Conservation (phyloP, 2,888 invertebrate species). For the Allophyes oxyacanthae region DNA sequence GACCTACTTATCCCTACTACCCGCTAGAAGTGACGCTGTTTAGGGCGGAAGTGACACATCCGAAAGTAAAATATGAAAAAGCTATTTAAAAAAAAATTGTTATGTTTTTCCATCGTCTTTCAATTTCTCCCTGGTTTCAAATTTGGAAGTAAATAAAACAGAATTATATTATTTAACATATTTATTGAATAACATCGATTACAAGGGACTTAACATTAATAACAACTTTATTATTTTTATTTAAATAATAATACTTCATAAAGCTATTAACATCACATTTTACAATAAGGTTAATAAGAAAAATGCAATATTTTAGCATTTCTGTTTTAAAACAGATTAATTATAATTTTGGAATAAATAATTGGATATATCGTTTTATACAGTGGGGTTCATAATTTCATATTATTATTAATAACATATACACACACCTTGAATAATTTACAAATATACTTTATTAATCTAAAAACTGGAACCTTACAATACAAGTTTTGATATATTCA, state of each 20-base stretch:
- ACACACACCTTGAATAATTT: slow-evolving; percentile 31
- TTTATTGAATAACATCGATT: slow-evolving; percentile 55
- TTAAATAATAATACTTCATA: slow-evolving; percentile 45
- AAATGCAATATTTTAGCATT: slow-evolving; percentile 29
- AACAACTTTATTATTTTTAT: slow-evolving; percentile 28
- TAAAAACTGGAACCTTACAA: too few species aligned
- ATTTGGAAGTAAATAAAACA: too few species aligned
- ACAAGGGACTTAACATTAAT: slow-evolving; percentile 48
- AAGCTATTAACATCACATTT: slow-evolving; percentile 19
- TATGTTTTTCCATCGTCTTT: too few species aligned
- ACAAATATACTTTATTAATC: slow-evolving; percentile 31
- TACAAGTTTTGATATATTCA: too few species aligned
- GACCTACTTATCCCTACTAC: too few species aligned
- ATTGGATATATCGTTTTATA: slow-evolving; percentile 11
- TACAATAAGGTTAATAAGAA: slow-evolving; percentile 14
- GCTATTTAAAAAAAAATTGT: too few species aligned
- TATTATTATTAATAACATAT: slow-evolving; percentile 14
- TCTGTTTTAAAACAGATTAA: slow-evolving; percentile 28
- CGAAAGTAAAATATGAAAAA: too few species aligned
- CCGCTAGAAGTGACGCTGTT: too few species aligned
- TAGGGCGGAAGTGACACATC: too few species aligned
- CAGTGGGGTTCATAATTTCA: slow-evolving; percentile 30
- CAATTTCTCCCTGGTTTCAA: too few species aligned
- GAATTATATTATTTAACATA: slow-evolving; percentile 38
- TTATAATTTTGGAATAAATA: slow-evolving; percentile 41